Conservation (phyloP, 2,797 vertebrate species). For the Melanotaenia boesemani region DNA sequence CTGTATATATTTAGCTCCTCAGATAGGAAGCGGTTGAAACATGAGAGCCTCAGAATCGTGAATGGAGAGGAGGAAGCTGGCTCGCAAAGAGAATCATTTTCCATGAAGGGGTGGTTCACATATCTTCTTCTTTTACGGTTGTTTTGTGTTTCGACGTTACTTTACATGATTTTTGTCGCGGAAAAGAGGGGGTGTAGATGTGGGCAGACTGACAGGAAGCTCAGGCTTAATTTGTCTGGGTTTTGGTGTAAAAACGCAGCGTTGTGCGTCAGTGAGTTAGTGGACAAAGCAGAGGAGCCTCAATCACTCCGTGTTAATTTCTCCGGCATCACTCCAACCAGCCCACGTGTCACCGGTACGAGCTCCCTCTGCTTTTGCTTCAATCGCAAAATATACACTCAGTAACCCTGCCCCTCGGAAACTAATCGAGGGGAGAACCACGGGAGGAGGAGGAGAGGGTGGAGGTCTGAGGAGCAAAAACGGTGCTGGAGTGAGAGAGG, state of each 20-base stretch:
- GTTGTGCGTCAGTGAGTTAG: slow-evolving; percentile 52
- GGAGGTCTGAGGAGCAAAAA: slow-evolving; percentile 56
- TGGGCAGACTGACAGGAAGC: slow-evolving; percentile 8
- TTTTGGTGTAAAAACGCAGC: background rate
- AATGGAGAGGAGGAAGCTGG: slow-evolving; percentile 36
- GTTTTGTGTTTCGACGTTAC: background rate
- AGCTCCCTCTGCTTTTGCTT: slow-evolving; percentile 7
- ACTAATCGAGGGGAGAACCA: slow-evolving; percentile 28
- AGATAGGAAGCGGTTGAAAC: slow-evolving; percentile 64
- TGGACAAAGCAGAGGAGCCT: slow-evolving; percentile 52
- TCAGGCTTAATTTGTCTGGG: background rate
- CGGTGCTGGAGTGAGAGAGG: slow-evolving; percentile 39
- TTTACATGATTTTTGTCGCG: background rate
- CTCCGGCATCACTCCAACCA: background rate
- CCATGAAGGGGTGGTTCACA: slow-evolving; percentile 7
- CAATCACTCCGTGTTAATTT: slow-evolving; percentile 23
- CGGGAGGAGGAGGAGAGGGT: slow-evolving; percentile 23
- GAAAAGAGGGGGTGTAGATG: background rate
- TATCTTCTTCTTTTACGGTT: background rate
- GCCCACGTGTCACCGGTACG: slow-evolving; percentile 10
- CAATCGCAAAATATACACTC: slow-evolving; percentile 42
- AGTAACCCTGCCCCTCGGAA: slow-evolving; percentile 77
- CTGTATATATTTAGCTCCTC: slow-evolving; percentile 40
- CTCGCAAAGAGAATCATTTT: slow-evolving; percentile 16
- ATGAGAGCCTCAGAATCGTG: slow-evolving; percentile 40